Percentiles rank a stretch among this genome's conserved stretches.
phyloP scores from a whole-genome alignment of 2,888 invertebrate species.

The Volucella inanis region DNA sequence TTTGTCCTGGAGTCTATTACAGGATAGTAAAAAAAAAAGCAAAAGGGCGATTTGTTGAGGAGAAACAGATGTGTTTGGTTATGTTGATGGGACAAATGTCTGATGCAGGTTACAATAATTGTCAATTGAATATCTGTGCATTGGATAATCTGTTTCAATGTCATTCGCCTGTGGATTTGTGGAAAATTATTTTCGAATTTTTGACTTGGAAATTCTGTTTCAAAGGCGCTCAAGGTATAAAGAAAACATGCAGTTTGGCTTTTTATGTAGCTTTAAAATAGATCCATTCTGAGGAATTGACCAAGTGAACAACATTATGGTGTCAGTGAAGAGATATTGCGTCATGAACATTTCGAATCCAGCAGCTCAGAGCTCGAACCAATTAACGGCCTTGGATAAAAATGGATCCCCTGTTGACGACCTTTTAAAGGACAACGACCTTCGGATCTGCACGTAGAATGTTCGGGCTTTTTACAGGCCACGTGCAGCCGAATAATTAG shows the following conservation, averaged over 20 bases:
- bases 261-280: too few relatives aligned
- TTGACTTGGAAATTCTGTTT: too few relatives aligned
- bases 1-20: slow-evolving; percentile 25
- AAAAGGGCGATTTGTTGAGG: slow-evolving; percentile 20
- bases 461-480: too few relatives aligned
- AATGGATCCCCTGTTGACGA: too few relatives aligned
- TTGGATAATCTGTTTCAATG: slow-evolving; percentile 36
- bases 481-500: too few relatives aligned
- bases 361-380: background rate
- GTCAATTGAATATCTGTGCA: slow-evolving; percentile 19
- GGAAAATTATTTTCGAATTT: slow-evolving; percentile 1
- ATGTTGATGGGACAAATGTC: slow-evolving; percentile 35
- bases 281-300: too few relatives aligned
- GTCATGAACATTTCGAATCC: slow-evolving; percentile 7
- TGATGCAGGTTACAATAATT: slow-evolving; percentile 38
- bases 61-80: slow-evolving; percentile 56
- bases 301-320: background rate
- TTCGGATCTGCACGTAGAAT: too few relatives aligned
- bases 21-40: slow-evolving; percentile 18
- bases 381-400: too few relatives aligned
- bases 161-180: background rate
- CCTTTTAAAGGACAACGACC: too few relatives aligned
- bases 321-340: slow-evolving; percentile 5
- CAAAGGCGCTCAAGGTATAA: too few relatives aligned
- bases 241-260: too few relatives aligned